These are phyloP conservation scores for Monomorium pharaonis DNA, from an alignment of 1,140 invertebrate species.

Conservation along the genomic window DNA sequence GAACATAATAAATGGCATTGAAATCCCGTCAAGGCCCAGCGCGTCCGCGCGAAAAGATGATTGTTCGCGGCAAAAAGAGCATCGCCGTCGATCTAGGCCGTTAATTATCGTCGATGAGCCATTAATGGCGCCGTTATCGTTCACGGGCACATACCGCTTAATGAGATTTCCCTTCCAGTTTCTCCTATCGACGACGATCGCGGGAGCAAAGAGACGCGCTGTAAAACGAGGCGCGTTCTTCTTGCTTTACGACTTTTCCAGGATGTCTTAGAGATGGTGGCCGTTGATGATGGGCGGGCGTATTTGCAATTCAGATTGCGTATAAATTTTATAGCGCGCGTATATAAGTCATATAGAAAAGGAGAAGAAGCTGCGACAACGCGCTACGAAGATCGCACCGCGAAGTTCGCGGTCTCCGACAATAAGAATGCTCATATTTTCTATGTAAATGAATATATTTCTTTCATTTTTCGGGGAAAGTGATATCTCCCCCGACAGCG, in stretches of 20 bases:
- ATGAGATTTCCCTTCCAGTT: slow-evolving; percentile 73
- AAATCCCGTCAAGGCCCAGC: slow-evolving; percentile 40
- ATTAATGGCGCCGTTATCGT: slow-evolving; percentile 71
- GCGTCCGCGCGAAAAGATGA: slow-evolving; percentile 48
- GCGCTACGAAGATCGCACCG: too few relatives aligned
- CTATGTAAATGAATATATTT: background rate
- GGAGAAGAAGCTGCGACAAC: background rate
- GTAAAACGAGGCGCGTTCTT: slow-evolving; percentile 53
- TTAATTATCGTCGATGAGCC: slow-evolving; percentile 70
- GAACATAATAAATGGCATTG: slow-evolving; percentile 18
- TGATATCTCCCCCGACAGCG: background rate
- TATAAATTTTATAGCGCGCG: slow-evolving; percentile 57
- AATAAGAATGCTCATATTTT: background rate
- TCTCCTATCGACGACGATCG: slow-evolving; percentile 63
- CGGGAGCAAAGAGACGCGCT: slow-evolving; percentile 8
- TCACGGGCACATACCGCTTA: slow-evolving; percentile 64
- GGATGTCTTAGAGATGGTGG: slow-evolving; percentile 2
- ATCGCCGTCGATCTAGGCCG: slow-evolving; percentile 34
- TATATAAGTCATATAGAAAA: slow-evolving; percentile 39
- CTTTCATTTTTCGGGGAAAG: background rate
- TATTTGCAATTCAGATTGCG: slow-evolving; percentile 57
- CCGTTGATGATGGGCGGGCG: background rate
- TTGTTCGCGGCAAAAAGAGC: slow-evolving; percentile 54
- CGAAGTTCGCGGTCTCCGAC: too few relatives aligned
- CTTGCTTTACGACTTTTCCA: slow-evolving; percentile 68